Base-by-base conservation (phyloP, 2,888 invertebrate genomes). In the Merodon equestris region DNA sequence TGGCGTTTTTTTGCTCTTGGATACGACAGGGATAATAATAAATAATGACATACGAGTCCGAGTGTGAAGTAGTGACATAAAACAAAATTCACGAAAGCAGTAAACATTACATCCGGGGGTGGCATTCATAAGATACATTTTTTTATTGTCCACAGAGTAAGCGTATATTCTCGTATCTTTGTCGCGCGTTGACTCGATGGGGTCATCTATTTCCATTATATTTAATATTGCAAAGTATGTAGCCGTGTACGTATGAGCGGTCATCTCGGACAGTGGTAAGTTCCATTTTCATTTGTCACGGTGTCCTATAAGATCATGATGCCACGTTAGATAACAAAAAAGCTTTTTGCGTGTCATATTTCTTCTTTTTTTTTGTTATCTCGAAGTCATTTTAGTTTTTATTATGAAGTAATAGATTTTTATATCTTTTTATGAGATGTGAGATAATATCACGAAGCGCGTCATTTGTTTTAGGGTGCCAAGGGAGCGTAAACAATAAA, bases 321-420 rank as follows among this genome's bases (percentile, higher is more conserved):
- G 42, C 34, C 34, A 7, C 18, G 50, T 50, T 44, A 42, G 60
- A 60, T 76, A 64, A 54, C 38, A 64, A 15, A 79, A 74, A 79
- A 74, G 79, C 79, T 79, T 68, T 79, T 79, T 79, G 54, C 44
- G 68, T 74, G 68, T 74, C 79, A 79, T 79, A 79, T 79, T 79
- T 73, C 34, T 68, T 73, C 73, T 64, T 76, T 45, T 56, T n/a
- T 18, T 54, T 36, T 53, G 44, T 51, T 27, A 1, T 19, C 34
- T 36, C 10, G 36, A 10, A 36, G 27, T 15, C 53, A 47, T 54
- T 60, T 70, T 44, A 47, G 42, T 66, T 61, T 68, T 85, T 85
- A n/a, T n/a, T n/a, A n/a, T n/a, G n/a, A n/a, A n/a, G n/a, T 84
- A 85, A 85, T 85, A 86, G 85, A 86, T 86, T 86, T 85, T 85